Conservation (phyloP, 2,797 vertebrate genomes). For the Erpetoichthys calabaricus region DNA sequence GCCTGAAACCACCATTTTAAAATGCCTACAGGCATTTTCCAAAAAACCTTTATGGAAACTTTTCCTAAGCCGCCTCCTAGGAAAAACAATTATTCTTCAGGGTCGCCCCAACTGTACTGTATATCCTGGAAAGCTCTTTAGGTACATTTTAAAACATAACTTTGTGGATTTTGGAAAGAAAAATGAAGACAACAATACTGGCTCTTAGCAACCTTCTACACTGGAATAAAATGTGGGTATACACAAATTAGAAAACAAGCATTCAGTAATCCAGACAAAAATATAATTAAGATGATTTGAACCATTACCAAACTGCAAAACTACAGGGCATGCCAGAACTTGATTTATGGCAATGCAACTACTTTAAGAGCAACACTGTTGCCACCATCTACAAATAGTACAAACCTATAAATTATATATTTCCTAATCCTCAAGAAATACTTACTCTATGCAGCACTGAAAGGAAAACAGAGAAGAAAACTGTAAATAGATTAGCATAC, state of each 20-base stretch:
- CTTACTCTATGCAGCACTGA: too few species aligned
- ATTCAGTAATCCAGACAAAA: not conserved
- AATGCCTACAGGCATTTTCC: too few species aligned
- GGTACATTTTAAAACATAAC: too few species aligned
- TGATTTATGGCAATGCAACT: conserved; percentile 2
- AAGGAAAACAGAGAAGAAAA: too few species aligned
- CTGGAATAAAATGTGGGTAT: not conserved
- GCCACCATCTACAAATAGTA: not conserved
- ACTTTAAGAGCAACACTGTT: not conserved
- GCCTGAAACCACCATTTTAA: too few species aligned
- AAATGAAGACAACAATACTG: too few species aligned
- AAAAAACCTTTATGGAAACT: too few species aligned
- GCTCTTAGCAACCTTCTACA: too few species aligned
- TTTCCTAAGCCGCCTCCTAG: too few species aligned
- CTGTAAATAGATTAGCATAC: too few species aligned
- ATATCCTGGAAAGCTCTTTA: not conserved
- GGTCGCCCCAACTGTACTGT: not conserved
- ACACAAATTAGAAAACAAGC: not conserved
- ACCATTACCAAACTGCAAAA: not conserved
- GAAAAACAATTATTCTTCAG: not conserved
- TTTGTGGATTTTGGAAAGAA: too few species aligned
- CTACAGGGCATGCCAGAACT: not conserved
- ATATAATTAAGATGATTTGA: not conserved
- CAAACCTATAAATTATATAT: conserved; percentile 1
- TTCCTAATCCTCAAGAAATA: too few species aligned